These are phyloP conservation scores for Chaetops frenatus DNA, from an alignment of 2,113 vertebrate species.

Conservation along the genomic window DNA sequence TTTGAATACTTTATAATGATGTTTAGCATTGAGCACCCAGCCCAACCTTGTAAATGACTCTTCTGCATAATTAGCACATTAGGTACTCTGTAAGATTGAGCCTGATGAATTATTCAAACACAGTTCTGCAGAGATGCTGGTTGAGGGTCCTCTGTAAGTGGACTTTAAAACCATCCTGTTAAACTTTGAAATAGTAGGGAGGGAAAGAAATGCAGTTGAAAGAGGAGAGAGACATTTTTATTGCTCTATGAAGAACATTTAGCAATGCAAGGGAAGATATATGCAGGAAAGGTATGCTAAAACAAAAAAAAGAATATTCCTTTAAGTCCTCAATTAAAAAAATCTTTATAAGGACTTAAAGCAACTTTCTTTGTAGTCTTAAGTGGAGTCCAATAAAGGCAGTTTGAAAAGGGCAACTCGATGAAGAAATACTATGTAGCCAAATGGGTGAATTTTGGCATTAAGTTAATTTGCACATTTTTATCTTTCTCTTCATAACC, in stretches of 20 bases:
- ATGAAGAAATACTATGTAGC: not conserved
- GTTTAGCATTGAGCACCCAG: slow-evolving; percentile 63
- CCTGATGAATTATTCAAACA: slow-evolving; percentile 75
- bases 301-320: not conserved
- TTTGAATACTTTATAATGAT: slow-evolving; percentile 71
- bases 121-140: slow-evolving; percentile 45
- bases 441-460: not conserved
- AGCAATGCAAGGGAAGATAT: not conserved
- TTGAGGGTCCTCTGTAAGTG: slow-evolving; percentile 28
- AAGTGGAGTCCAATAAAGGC: not conserved
- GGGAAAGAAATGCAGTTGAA: not conserved
- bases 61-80: slow-evolving; percentile 76
- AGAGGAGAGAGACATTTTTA: not conserved
- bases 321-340: not conserved
- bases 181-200: slow-evolving; percentile 28
- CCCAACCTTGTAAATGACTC: slow-evolving; percentile 71
- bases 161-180: slow-evolving; percentile 22
- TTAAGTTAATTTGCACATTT: not conserved
- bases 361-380: not conserved
- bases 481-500: not conserved
- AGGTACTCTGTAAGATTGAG: slow-evolving; percentile 71
- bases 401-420: not conserved
- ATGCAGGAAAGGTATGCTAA: not conserved
- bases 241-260: not conserved
- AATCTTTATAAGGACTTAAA: not conserved